These are phyloP conservation scores for Plagodis dolabraria DNA, from an alignment of 2,888 invertebrate species.

Conservation along the genomic window DNA sequence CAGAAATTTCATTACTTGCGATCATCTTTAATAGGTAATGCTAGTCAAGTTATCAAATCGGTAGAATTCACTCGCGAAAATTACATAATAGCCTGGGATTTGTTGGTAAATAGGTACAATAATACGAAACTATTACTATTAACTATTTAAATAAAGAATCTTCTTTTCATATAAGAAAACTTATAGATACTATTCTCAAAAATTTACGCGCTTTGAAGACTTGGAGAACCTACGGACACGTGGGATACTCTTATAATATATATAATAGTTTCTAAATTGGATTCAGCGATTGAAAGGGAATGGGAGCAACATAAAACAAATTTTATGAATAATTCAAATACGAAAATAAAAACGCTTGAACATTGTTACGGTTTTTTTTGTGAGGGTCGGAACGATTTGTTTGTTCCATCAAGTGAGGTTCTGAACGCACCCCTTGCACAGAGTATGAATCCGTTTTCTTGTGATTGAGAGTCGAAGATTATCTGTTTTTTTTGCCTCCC, in stretches of 20 bases:
- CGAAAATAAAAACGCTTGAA: slow-evolving; percentile 5
- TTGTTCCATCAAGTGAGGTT: no score
- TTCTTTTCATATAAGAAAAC: slow-evolving; percentile 21
- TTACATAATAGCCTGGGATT: slow-evolving; percentile 28
- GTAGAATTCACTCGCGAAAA: slow-evolving; percentile 31
- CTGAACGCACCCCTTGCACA: no score
- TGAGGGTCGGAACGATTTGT: no score
- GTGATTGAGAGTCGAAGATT: no score
- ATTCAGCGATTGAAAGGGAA: slow-evolving; percentile 32
- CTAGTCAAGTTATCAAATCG: slow-evolving; percentile 21
- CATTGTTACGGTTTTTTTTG: no score
- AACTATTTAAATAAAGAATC: slow-evolving; percentile 23
- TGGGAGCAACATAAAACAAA: slow-evolving; percentile 34
- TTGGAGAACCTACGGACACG: slow-evolving; percentile 31
- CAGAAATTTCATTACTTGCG: slow-evolving; percentile 35
- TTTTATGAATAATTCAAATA: not conserved
- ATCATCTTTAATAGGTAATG: slow-evolving; percentile 28
- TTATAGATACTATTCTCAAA: slow-evolving; percentile 30
- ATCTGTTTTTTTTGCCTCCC: no score
- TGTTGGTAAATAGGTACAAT: slow-evolving; percentile 21
- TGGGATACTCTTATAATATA: slow-evolving; percentile 41
- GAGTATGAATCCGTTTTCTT: no score
- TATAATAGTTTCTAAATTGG: slow-evolving; percentile 35
- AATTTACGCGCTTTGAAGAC: slow-evolving; percentile 32
- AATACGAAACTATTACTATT: not conserved